Base-by-base conservation (phyloP, 1,140 invertebrate genomes). In the Ceratoteleas bidentatus region DNA sequence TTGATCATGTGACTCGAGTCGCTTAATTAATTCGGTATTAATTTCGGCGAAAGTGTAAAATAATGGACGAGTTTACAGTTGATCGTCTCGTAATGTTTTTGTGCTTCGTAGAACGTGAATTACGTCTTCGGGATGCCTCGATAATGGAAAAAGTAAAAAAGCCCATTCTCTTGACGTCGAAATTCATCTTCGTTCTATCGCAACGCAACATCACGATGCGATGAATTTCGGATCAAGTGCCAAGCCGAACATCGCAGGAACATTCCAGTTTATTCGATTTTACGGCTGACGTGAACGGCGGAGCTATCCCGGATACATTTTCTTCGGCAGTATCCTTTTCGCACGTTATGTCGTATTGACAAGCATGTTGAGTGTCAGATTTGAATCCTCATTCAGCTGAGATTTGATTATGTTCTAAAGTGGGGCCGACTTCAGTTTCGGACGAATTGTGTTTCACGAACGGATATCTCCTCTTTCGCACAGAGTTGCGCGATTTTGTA, bases 251-350 rank as follows among this genome's bases (percentile, higher is more conserved):
- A 78, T 75, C 81, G 72, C 38, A 83, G 70, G 81, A 83, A 83
- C 81, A 83, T 83, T 83, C 81, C 81, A 83, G 81, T 83, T 83
- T 83, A 83, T 79, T 83, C 81, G 81, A 83, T 83, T 83, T 80
- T 83, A 83, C 81, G 81, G 81, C 81, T 80, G 81, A 83, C 81
- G 76, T 76, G 66, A 72, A 83, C 72, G 73, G 75, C 58, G 72
- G 54, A 76, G 81, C 72, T 69, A 79, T 75, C 66, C 81, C 49
- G 73, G 60, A 80, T 83, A 83, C 72, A 83, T 83, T 83, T 83
- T 80, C 81, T 76, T 79, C 65, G 76, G 68, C 61, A 47, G 72
- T 78, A 69, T 83, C 76, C 72, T 83, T 80, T 83, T 83, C 62
- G 65, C 81, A 73, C 75, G 72, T 76, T 70, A 72, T 70, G 72